Evolutionary conservation across 2,113 vertebrate species (phyloP), one percentile per base, ranked within the genome.

Genomic region (Centropus bengalensis): DNA sequence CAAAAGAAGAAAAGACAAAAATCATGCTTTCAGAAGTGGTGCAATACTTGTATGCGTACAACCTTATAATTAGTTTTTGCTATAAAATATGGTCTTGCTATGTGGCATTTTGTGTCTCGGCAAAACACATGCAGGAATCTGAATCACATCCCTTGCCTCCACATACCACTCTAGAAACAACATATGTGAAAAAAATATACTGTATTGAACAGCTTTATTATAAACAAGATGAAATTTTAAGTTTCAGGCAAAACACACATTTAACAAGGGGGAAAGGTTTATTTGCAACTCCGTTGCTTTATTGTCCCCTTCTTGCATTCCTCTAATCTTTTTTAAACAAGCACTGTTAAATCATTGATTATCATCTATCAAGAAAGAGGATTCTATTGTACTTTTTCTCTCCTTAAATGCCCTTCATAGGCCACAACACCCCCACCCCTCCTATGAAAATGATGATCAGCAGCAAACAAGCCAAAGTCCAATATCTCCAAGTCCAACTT

Each of bases 1-100:
- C 68, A 75, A 89, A 92, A 91, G 16, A 88, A 93, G 92, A 86
- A 83, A 87, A 85, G n/a, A 38, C 69, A 82, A 97, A 97, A 98
- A 96, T 91, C 73, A 69, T 13, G 36, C 70, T 59, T 89, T 95
- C 88, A 69, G 89, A 93, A 80, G 33, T 26, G 14, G 64, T 67
- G 68, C 64, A 64, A 69, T 77, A 60, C 42, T 36, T 21, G 81
- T n/a, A 70, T 42, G 80, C 23, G 14, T 63, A 78, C 44, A 84
- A 90, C 67, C 89, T 44, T 73, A 32, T 88, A 92, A 97, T 60
- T 66, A 51, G 64, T 36, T 94, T 89, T 96, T 91, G 38, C 84
- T 91, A 62, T 33, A 89, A 62, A 84, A 93, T 3, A 9, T 26
- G 44, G 16, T 32, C 45, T 79, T 58, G 12, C 22, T 90, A 67